phyloP scores from a whole-genome alignment of 1,140 invertebrate genomes.

The Drosophila hydei region DNA sequence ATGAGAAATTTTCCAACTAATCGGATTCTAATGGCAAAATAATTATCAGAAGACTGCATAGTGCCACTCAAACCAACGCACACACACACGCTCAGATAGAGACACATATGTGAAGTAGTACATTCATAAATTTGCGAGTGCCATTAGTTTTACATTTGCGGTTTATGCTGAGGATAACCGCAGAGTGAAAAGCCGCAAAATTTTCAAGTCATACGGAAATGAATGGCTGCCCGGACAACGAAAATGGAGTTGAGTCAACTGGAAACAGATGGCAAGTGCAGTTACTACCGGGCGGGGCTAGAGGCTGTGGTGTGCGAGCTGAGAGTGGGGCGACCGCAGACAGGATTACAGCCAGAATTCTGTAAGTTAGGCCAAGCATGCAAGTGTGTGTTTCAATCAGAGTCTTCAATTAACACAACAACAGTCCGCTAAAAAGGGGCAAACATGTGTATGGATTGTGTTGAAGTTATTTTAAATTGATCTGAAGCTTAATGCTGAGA shows the following conservation, averaged over 20 bases:
- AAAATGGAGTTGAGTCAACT: conserved; percentile 53
- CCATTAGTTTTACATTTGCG: conserved; percentile 84
- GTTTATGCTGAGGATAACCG: conserved; percentile 78
- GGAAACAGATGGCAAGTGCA: conserved; percentile 44
- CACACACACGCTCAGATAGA: conserved; percentile 6
- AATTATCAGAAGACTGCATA: conserved; percentile 78
- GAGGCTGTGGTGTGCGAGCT: background rate
- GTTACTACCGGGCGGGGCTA: background rate
- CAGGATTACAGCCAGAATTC: conserved; percentile 18
- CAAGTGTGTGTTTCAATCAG: conserved; percentile 49
- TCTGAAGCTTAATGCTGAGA: conserved; percentile 12
- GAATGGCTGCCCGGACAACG: conserved; percentile 65
- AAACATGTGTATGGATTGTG: conserved; percentile 23
- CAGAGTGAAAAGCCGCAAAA: conserved; percentile 83
- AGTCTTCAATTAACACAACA: conserved; percentile 75
- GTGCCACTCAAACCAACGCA: conserved; percentile 42
- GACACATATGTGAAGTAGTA: conserved; percentile 31
- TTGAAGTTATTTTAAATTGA: conserved; percentile 14
- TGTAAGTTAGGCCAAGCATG: conserved; percentile 46
- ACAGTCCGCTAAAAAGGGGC: conserved; percentile 29
- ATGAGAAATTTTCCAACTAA: conserved; percentile 75
- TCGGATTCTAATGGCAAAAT: conserved; percentile 84
- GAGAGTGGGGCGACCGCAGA: conserved; percentile 38
- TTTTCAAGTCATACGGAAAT: conserved; percentile 83
- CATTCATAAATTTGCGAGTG: conserved; percentile 81